Evolutionary conservation across 2,888 invertebrate species (phyloP), one percentile per base, ranked within the genome.

Genomic region (Chymomyza amoena): DNA sequence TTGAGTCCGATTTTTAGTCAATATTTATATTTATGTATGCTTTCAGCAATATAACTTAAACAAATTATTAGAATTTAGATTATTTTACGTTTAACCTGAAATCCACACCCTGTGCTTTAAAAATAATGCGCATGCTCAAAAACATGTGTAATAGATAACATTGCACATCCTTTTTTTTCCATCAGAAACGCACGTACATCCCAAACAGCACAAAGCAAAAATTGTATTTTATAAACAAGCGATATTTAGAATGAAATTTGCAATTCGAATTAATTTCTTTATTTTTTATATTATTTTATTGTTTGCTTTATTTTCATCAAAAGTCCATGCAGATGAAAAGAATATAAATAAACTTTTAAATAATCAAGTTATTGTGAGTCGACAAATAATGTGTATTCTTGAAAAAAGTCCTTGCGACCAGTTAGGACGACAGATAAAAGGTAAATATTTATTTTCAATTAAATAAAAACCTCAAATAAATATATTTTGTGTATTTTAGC

Each of bases 361-460:
- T 74, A 91, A 91, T 74, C 91, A 91, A 77, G 91, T 89, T 59
- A 90, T 92, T 84, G 92, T 92, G 10, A 91, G 91, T 81, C 89
- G 90, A 70, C 93, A 94, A 84, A 92, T 94, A 66, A 91, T 93
- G 81, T 94, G 94, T 84, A 93, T 94, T 61, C 91, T 94, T 57
- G 93, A 93, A 75, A 92, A 92, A 77, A 93, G 92, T 73, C 93
- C 93, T 10, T 94, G 94, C 83, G 94, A 94, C 90, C 91, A 92
- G 69, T 90, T 94, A 66, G 94, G 94, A 72, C 91, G 91, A 69
- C 94, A 93, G 89, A 91, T 95, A 52, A 94, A 93, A 93, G 92
- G 94, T 94, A 90, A 90, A 87, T 28, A 78, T 52, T 32, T 6
- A 32, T 7, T 15, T 16, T 18, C 1, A 56, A 51, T 2, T 7